Base-by-base conservation (phyloP, 2,888 invertebrate genomes). In the Melanargia galathea region DNA sequence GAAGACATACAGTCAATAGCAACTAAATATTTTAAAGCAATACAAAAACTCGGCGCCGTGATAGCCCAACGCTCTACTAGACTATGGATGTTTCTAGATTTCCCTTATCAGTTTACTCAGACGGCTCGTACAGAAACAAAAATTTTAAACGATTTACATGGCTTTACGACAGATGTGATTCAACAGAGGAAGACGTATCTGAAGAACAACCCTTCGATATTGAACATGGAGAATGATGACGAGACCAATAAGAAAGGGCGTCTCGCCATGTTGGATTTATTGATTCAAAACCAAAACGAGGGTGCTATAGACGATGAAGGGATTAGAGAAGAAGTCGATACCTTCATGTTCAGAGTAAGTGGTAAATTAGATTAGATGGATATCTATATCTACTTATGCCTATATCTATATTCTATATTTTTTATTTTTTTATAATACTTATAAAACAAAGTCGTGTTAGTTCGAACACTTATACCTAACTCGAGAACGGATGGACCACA, bases 261-360 rank as follows among this genome's bases (percentile, higher is more conserved):
- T 2, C 82, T 92, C 75, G 93, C 93, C 0, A 93, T 95, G 81
- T 78, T 95, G 63, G 95, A 95, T 80, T 82, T 95, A 33, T 75
- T 95, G 3, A 74, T 95, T 8, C 90, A 93, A 58, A 90, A 92
- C 33, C 92, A 91, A 68, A 86, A 91, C 51, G 90, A 93, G 65
- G 93, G 93, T 1, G 84, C 82, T 2, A 82, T 95, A 20, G 92
- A 92, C 24, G 90, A 93, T 70, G 76, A 90, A 22, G 94, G 94
- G 60, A 93, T 95, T 56, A 87, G 93, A 63, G 94, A 95, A 75
- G 94, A 95, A 83, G 94, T 95, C 0, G 94, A 95, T 70, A 95
- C 95, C 0, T 95, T 95, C 71, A 93, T 95, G 93, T 95, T 95
- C 82, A 94, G 93, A 79, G 94, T 93, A 76, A 52, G 40, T 52